phyloP scores from a whole-genome alignment of 2,888 invertebrate species.

The Hoplodrina blanda region DNA sequence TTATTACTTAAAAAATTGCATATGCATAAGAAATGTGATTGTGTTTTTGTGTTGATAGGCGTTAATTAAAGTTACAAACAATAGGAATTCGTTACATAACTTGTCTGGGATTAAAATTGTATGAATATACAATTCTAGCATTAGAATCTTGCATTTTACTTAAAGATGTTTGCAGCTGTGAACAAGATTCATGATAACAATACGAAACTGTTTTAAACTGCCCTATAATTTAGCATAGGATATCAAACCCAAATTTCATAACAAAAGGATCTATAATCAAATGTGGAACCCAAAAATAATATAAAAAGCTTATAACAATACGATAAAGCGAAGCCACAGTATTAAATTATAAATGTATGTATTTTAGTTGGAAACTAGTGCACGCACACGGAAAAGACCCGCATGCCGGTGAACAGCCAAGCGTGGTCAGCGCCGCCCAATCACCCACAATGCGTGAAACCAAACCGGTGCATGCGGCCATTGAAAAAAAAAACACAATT shows the following conservation, averaged over 20 bases:
- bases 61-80: slow-evolving; percentile 34
- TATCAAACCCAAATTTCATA: neutral
- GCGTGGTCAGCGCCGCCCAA: slow-evolving; percentile 73
- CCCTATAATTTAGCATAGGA: neutral
- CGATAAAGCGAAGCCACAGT: slow-evolving; percentile 57
- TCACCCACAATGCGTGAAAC: slow-evolving; percentile 70
- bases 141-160: slow-evolving; percentile 31
- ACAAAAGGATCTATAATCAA: slow-evolving; percentile 4
- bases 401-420: slow-evolving; percentile 73
- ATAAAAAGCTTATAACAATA: slow-evolving; percentile 19
- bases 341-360: slow-evolving; percentile 66
- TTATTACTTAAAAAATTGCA: slow-evolving; percentile 1
- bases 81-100: slow-evolving; percentile 25
- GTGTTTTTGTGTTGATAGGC: slow-evolving; percentile 18
- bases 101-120: slow-evolving; percentile 27
- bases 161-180: neutral
- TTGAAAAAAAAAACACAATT: slow-evolving; percentile 62
- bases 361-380: slow-evolving; percentile 71
- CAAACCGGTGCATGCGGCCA: slow-evolving; percentile 68
- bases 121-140: slow-evolving; percentile 6
- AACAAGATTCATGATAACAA: neutral
- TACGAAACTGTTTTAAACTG: neutral
- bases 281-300: slow-evolving; percentile 18
- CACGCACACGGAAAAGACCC: slow-evolving; percentile 79
- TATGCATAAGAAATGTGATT: neutral